Base-by-base conservation (phyloP, 2,888 invertebrate genomes). In the Antheraea assamensis region DNA sequence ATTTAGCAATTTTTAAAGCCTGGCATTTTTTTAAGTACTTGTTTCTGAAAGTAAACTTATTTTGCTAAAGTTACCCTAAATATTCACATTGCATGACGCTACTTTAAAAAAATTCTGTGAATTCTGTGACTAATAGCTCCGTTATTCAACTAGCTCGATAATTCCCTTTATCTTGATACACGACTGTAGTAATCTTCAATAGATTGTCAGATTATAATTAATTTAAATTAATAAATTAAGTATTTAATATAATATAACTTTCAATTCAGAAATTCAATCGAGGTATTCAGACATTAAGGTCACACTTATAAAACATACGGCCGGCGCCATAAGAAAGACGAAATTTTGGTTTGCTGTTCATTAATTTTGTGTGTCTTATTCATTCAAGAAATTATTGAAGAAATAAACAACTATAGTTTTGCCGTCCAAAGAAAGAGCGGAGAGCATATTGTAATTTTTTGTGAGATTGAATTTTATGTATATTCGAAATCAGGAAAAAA, bases 71-170 rank as follows among this genome's bases (percentile, higher is more conserved):
- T 42, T 47, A 42, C 42, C 42, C 58, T 35, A 31, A 70, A 42
- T 73, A 70, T 70, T 70, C 58, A 58, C n/a, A 24, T 70, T 68
- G 35, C 21, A 73, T 66, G 73, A 71, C 66, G 42, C 68, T 74
- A 71, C 71, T 71, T 52, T 71, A 68, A 70, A 61, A 55, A 71
- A 52, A 66, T 74, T 74, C 71, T 31, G 2, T 42, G 74, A 74
- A 74, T 42, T 27, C 35, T 55, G 24, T 49, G 68, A 31, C 52
- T 35, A 58, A 64, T 30, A 42, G 68, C 35, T 74, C 74, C 74
- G 74, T 74, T 74, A 71, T 74, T 31, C 52, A 17, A 74, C 66
- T 35, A 74, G 31, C n/a, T 58, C 21, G 31, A 55, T 68, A 68
- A 55, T 58, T 71, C 13, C 47, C 30, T n/a, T 58, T 71, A 71